Conservation (phyloP, 1,140 invertebrate genomes). For the Daktulosphaira vitifoliae region DNA sequence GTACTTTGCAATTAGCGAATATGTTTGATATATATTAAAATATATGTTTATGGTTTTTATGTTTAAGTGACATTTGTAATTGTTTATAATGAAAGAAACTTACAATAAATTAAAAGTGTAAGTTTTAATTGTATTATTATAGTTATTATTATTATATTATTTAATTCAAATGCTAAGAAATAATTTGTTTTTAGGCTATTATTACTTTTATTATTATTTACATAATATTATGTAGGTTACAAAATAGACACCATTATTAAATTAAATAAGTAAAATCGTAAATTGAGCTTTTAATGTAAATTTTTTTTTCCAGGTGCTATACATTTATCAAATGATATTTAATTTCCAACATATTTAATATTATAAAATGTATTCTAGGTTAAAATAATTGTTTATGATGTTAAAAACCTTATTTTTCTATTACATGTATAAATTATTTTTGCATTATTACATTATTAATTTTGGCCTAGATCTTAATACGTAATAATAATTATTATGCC, state of each 20-base stretch:
- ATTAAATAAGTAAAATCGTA: background rate
- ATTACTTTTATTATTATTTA: conserved; percentile 8
- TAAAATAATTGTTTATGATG: background rate
- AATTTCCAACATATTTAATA: background rate
- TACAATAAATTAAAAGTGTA: conserved; percentile 6
- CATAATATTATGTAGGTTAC: background rate
- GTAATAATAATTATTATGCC: too few species aligned
- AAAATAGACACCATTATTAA: background rate
- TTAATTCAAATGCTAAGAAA: background rate
- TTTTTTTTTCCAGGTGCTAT: conserved; percentile 28
- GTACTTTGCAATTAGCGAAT: conserved; percentile 17
- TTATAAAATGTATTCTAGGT: background rate
- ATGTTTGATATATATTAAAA: background rate
- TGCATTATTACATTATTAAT: too few species aligned
- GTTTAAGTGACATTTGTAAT: conserved; percentile 27
- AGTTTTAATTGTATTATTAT: conserved; percentile 18
- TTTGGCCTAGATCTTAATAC: too few species aligned
- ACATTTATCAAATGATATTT: background rate
- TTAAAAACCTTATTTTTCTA: too few species aligned
- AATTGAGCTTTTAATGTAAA: conserved; percentile 23
- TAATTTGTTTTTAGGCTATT: conserved; percentile 1
- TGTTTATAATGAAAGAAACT: conserved; percentile 12
- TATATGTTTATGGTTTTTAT: conserved; percentile 27
- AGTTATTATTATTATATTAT: conserved; percentile 1
- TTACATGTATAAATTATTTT: too few species aligned